Base-by-base conservation (phyloP, 2,797 vertebrate genomes). In the Acropternis orthonyx region DNA sequence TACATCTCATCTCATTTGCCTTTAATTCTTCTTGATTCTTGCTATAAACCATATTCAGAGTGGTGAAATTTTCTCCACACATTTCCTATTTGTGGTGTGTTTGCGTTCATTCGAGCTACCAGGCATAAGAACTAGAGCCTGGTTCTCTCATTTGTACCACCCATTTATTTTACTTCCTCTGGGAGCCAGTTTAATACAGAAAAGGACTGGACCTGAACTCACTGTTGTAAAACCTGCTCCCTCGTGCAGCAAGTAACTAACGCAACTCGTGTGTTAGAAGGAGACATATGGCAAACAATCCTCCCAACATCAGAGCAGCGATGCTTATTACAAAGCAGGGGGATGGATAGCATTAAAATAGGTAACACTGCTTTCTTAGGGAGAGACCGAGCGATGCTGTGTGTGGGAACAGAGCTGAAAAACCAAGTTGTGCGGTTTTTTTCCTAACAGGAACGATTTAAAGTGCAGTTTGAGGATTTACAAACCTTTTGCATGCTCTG, bases 291-390 rank as follows among this genome's bases (percentile, higher is more conserved):
- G 48, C 76, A 88, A 83, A 58, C 71, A 84, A 85, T 68, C 85
- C 93, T 89, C 49, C 44, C 68, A 46, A 1, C 8, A 5, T 93
- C 90, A 82, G 84, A 82, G 62, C 68, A 92, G 77, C 7, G 44
- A 72, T 92, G 61, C 84, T 96, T 90, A 63, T 94, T 95, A 49
- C 79, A 88, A 93, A 94, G 84, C 89, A 80, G 67, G 72, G 17
- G 89, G 80, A 89, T 89, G 84, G 85, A 48, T 95, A 71, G 19
- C 84, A 75, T 72, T 94, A 74, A 96, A 95, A 95, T 85, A 77
- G 51, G 23, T 76, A 68, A 34, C 5, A 2, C 39, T 82, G 2
- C 87, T 89, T 95, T 95, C n/a, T 83, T 59, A 49, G 77, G 59
- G 71, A 91, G 58, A 88, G 46, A 15, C 72, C 71, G 46, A 49